phyloP scores from a whole-genome alignment of 2,113 vertebrate genomes.

The Colius striatus region DNA sequence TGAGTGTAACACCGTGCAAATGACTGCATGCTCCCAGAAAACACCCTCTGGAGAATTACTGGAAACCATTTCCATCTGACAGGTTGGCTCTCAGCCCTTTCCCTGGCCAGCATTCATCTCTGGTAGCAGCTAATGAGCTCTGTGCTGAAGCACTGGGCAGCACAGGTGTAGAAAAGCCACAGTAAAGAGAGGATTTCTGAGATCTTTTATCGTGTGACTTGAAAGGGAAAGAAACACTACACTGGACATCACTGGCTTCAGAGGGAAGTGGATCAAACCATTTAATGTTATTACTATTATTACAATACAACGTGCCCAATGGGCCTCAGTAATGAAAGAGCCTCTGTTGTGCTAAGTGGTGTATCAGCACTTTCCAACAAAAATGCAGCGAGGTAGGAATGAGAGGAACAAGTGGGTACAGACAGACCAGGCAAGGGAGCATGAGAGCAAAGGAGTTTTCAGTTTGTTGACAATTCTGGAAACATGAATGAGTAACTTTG shows the following conservation, averaged over 20 bases:
- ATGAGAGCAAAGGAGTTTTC: background rate
- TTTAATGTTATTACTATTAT: background rate
- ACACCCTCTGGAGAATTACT: background rate
- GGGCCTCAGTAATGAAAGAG: background rate
- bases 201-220: background rate
- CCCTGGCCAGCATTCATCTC: background rate
- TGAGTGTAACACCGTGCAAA: background rate
- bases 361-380: background rate
- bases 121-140: background rate
- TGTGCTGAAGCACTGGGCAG: background rate
- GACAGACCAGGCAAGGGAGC: background rate
- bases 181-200: background rate
- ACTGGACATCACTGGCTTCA: background rate
- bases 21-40: background rate
- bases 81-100: background rate
- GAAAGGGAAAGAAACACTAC: background rate
- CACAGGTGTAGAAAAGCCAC: background rate
- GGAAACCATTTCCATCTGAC: conserved; percentile 29
- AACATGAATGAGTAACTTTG: background rate
- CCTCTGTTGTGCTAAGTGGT: background rate
- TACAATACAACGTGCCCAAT: background rate
- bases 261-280: background rate
- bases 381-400: background rate
- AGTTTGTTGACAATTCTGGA: background rate
- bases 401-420: background rate